Evolutionary conservation across 2,113 vertebrate species (phyloP).

Genomic region (Paracanthobrama guichenoti): DNA sequence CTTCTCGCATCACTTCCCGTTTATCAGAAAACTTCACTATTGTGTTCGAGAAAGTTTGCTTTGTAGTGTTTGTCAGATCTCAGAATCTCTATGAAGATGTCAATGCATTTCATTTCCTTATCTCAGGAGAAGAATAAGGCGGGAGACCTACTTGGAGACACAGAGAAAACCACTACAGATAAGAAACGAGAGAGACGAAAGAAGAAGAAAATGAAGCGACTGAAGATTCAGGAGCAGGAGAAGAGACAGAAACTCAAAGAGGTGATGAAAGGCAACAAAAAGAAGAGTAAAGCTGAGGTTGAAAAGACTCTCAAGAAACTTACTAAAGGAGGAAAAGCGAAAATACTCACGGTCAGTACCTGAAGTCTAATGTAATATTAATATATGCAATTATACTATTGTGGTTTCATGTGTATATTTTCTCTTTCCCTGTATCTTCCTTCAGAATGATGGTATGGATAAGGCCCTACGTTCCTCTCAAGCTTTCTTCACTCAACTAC

Average conservation of each 20-base stretch:
- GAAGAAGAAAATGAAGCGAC: constrained; percentile 82
- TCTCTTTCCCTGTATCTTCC: constrained; percentile 31
- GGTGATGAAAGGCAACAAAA: constrained; percentile 69
- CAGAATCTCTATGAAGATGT: neutral
- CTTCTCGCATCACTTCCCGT: neutral
- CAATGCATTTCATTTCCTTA: constrained; percentile 26
- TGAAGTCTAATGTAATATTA: neutral
- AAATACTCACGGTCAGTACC: constrained; percentile 83
- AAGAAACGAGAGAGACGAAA: constrained; percentile 89
- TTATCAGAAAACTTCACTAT: neutral
- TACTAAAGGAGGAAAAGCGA: constrained; percentile 83
- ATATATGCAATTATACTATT: neutral
- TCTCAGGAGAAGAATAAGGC: constrained; percentile 91
- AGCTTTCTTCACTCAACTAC: constrained; percentile 93
- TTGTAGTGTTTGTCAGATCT: neutral
- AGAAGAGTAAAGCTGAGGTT: constrained; percentile 77
- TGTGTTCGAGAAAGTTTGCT: neutral
- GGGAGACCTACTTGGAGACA: constrained; percentile 83
- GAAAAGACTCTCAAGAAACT: constrained; percentile 81
- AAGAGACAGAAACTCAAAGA: constrained; percentile 80
- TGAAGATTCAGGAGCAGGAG: constrained; percentile 83
- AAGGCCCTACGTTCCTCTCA: constrained; percentile 90
- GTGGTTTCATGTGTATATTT: neutral
- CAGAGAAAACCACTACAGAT: constrained; percentile 90
- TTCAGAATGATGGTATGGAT: constrained; percentile 92